Conservation (phyloP, 1,140 invertebrate species). For the Pteromalus puparum region DNA sequence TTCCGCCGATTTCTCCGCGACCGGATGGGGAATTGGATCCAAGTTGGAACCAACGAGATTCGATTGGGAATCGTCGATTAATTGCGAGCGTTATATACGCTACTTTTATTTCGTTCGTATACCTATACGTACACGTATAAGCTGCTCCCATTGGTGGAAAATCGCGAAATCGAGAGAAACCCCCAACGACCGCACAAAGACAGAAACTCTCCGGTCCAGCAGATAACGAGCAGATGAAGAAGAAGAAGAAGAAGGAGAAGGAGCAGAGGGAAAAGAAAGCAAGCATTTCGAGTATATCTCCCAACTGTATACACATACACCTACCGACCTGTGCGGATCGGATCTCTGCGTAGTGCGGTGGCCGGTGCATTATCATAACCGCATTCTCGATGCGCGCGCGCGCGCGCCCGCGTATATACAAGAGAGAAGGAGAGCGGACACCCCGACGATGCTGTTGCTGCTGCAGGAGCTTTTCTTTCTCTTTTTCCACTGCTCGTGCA, state of each 20-base stretch:
- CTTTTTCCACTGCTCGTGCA: slow-evolving; percentile 36
- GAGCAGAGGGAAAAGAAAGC: neutral
- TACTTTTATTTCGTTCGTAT: neutral
- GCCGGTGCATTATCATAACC: slow-evolving; percentile 74
- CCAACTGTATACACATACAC: slow-evolving; percentile 4
- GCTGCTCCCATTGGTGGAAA: too few relatives aligned
- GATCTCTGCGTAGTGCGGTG: slow-evolving; percentile 71
- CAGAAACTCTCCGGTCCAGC: neutral
- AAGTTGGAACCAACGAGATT: too few relatives aligned
- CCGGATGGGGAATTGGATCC: neutral
- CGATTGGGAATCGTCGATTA: neutral
- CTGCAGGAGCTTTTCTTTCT: slow-evolving; percentile 58
- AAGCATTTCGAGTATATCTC: neutral
- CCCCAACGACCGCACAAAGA: neutral
- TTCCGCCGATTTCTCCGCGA: neutral
- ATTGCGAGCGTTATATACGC: neutral
- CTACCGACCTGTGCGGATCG: neutral
- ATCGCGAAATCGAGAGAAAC: neutral
- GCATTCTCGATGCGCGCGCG: slow-evolving; percentile 66
- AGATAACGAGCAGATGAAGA: neutral
- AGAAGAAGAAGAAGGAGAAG: neutral
- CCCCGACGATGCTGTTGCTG: slow-evolving; percentile 63
- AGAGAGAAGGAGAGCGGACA: slow-evolving; percentile 55
- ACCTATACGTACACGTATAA: neutral
- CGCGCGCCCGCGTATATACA: slow-evolving; percentile 48